These are phyloP conservation scores for Sarcophaga bullata DNA, from an alignment of 1,140 invertebrate species.

Conservation along the genomic window DNA sequence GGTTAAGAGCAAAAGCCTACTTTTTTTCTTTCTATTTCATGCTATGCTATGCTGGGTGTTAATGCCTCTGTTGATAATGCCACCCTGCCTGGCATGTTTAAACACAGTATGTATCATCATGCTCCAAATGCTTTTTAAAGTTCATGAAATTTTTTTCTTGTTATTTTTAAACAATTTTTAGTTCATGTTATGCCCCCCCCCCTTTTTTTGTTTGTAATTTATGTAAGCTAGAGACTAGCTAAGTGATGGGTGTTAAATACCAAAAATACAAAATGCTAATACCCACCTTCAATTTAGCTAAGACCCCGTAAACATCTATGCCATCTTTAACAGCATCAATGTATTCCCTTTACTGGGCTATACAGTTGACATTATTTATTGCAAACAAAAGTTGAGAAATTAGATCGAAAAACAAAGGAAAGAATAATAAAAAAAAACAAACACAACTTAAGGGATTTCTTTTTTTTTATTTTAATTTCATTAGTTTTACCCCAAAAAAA, in stretches of 20 bases:
- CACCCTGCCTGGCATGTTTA: neutral
- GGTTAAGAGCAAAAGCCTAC: slow-evolving; percentile 27
- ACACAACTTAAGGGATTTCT: neutral
- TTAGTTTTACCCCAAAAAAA: neutral
- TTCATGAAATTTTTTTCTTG: slow-evolving; percentile 7
- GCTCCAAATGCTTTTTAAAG: slow-evolving; percentile 24
- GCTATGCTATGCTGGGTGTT: neutral
- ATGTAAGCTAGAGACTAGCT: neutral
- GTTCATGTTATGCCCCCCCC: no score
- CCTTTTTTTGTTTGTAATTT: neutral
- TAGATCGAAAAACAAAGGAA: neutral
- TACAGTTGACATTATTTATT: neutral
- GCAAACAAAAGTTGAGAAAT: neutral
- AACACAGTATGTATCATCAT: neutral
- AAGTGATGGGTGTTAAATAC: slow-evolving; percentile 21
- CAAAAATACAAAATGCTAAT: slow-evolving; percentile 13
- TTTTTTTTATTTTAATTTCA: neutral
- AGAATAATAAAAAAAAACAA: neutral
- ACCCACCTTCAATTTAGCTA: slow-evolving; percentile 9
- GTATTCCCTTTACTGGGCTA: neutral
- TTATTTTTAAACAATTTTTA: no score
- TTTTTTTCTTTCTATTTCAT: neutral
- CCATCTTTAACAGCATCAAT: neutral
- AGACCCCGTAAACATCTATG: neutral
- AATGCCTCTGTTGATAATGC: neutral